A percentile compares a stretch with the other conserved stretches of the same genome.
Evolutionary conservation across 2,797 vertebrate species (phyloP).

Genomic region (Heteromormyrus szaboi): DNA sequence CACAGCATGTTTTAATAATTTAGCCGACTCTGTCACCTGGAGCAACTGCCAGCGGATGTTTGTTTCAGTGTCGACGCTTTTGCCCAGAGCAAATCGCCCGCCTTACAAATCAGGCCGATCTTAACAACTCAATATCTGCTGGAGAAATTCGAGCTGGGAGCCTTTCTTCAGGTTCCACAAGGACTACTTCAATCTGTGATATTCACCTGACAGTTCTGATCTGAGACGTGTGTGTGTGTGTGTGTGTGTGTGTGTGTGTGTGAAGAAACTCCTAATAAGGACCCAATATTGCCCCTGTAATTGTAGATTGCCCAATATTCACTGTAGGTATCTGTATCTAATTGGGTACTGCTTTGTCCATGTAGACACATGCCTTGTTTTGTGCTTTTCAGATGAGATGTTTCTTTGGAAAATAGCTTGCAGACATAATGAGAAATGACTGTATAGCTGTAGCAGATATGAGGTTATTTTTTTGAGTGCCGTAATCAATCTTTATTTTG

Average conservation of each 20-base stretch:
- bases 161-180: not conserved
- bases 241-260: not conserved
- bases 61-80: not conserved
- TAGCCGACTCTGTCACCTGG: not conserved
- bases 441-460: slow-evolving; percentile 7
- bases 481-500: slow-evolving; percentile 22
- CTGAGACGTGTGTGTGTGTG: not conserved
- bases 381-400: slow-evolving; percentile 1
- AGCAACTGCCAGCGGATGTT: not conserved
- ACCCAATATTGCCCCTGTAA: not conserved
- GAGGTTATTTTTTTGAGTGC: slow-evolving; percentile 17
- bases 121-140: not conserved
- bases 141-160: not conserved
- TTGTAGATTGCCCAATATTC: not conserved
- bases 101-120: not conserved
- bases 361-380: not conserved
- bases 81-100: not conserved
- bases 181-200: not conserved
- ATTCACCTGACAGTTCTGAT: not conserved
- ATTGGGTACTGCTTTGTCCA: slow-evolving; percentile 3
- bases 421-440: slow-evolving; percentile 17
- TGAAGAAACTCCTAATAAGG: not conserved
- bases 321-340: slow-evolving; percentile 13
- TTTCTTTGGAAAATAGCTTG: slow-evolving; percentile 14
- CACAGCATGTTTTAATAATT: not conserved